Base-by-base conservation (phyloP, 2,888 invertebrate species). In the Pasiphila rectangulata region DNA sequence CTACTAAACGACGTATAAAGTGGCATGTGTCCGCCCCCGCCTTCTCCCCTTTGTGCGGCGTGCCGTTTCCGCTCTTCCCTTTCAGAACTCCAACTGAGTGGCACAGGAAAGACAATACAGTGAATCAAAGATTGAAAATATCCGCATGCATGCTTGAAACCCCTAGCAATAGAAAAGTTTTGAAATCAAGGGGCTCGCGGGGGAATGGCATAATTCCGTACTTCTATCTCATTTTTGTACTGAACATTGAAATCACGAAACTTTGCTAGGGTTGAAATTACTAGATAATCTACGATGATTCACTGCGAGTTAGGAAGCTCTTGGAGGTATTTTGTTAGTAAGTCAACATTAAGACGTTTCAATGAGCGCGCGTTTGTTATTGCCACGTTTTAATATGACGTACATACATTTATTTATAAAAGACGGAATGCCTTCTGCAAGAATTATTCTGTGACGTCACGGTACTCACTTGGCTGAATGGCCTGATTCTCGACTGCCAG, bases 11-110 rank as follows among this genome's bases (percentile, higher is more conserved):
- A 41, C 38, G 56, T 57, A 56, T 59, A 62, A 68, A 74, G 69
- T 72, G 72, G 64, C 69, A 63, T 61, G 56, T 63, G 64, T 65
- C 64, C 61, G 61, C 58, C 55, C 47, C 44, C 59, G 61, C 63
- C 63, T 65, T 67, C 63, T 67, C 61, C 41, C 61, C 69, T 75
- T 74, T 75, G 69, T 66, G 62, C 45, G 38, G 56, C 23, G 49
- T 54, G 66, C 67, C 65, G 66, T 67, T 75, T 73, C 75, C 75
- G 69, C 40, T 27, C 2, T 10, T 56, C 51, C 61, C 64, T 63
- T 69, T 61, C 63, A 68, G 45, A 58, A 59, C 61, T 57, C 51
- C 54, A 27, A 54, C 51, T 51, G 52, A 46, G 37, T 45, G 48
- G 48, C 51, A 56, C 46, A 54, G 24, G 15, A 15, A 27, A 39